Evolutionary conservation across 2,113 vertebrate species (phyloP).

Genomic region (Vicugna pacos): DNA sequence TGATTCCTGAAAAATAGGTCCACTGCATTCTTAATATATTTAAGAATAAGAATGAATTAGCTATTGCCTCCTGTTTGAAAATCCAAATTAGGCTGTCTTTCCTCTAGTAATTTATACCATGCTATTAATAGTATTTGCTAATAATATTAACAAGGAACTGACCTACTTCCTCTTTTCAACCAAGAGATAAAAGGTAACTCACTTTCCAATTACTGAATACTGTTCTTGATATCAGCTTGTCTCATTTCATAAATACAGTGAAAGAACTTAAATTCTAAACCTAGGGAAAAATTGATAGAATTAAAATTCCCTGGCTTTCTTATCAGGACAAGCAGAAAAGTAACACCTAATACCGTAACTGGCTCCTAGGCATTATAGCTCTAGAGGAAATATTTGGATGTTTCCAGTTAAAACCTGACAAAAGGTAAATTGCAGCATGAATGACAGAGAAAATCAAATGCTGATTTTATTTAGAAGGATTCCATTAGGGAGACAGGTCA

Average conservation of each 20-base stretch:
- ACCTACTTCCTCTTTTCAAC: conserved; percentile 70
- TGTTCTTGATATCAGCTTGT: conserved; percentile 52
- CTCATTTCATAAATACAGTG: conserved; percentile 68
- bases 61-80: conserved; percentile 64
- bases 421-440: conserved; percentile 44
- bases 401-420: conserved; percentile 62
- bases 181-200: conserved; percentile 72
- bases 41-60: conserved; percentile 71
- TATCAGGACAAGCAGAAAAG: conserved; percentile 29
- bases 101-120: conserved; percentile 39
- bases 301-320: conserved; percentile 43
- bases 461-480: conserved; percentile 16
- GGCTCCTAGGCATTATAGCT: background rate
- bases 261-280: conserved; percentile 70
- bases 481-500: background rate
- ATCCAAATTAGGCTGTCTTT: conserved; percentile 77
- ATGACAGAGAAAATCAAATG: conserved; percentile 59
- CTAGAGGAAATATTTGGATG: conserved; percentile 35
- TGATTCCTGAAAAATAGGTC: conserved; percentile 67
- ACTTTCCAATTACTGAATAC: conserved; percentile 66
- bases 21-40: conserved; percentile 58
- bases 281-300: background rate
- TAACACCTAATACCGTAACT: background rate
- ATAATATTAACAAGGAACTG: conserved; percentile 71
- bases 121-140: conserved; percentile 72